phyloP scores from a whole-genome alignment of 2,113 vertebrate genomes.

The Spea bombifrons region DNA sequence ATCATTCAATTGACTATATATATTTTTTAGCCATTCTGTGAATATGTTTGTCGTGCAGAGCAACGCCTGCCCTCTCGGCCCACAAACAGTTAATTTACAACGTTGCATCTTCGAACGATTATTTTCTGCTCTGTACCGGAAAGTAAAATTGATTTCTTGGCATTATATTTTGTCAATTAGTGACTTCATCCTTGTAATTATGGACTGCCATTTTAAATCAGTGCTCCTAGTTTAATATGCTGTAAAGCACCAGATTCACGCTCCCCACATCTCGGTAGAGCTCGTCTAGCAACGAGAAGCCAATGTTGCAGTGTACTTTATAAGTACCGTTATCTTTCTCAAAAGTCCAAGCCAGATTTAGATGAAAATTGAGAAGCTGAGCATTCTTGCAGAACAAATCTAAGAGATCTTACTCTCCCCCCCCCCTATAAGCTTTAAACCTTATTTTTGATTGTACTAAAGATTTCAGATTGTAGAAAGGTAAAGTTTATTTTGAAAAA shows the following conservation, averaged over 20 bases:
- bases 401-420: conserved; percentile 10
- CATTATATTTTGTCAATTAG: not conserved
- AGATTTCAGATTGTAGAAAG: conserved; percentile 12
- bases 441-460: conserved; percentile 18
- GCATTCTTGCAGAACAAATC: conserved; percentile 33
- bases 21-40: too few relatives aligned
- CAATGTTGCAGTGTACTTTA: not conserved
- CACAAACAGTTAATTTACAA: not conserved
- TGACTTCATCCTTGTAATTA: not conserved
- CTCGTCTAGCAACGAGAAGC: not conserved
- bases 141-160: not conserved
- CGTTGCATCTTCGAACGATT: not conserved
- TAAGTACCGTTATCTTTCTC: conserved; percentile 19
- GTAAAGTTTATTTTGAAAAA: conserved; percentile 9
- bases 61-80: too few relatives aligned
- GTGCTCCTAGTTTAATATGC: not conserved
- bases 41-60: too few relatives aligned
- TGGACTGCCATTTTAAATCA: not conserved
- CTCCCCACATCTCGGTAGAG: not conserved
- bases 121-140: not conserved
- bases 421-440: conserved; percentile 8
- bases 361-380: conserved; percentile 35
- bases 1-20: too few relatives aligned
- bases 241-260: not conserved
- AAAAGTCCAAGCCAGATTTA: conserved; percentile 26